These are phyloP conservation scores for Bombus pascuorum DNA, from an alignment of 1,140 invertebrate genomes.

Conservation along the genomic window DNA sequence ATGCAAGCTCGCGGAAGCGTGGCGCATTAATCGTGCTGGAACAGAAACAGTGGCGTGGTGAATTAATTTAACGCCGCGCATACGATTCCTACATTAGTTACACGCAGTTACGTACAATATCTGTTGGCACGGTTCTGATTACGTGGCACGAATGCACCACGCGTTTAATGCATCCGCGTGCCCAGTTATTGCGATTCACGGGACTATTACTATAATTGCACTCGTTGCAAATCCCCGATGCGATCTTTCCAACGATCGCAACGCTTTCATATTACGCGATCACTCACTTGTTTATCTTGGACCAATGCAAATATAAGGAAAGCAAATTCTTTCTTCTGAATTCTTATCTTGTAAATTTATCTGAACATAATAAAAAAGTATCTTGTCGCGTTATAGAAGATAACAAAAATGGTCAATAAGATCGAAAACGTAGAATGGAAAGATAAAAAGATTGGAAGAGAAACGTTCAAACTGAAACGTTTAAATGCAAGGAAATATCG, in stretches of 20 bases:
- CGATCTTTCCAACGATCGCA: neutral
- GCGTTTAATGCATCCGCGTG: slow-evolving; percentile 55
- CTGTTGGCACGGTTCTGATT: slow-evolving; percentile 60
- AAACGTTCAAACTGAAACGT: neutral
- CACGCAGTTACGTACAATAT: slow-evolving; percentile 66
- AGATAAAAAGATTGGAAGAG: neutral
- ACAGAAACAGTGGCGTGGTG: slow-evolving; percentile 56
- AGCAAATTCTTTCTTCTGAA: neutral
- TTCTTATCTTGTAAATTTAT: neutral
- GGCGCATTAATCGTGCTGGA: slow-evolving; percentile 61
- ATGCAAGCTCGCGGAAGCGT: slow-evolving; percentile 28
- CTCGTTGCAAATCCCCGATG: slow-evolving; percentile 48
- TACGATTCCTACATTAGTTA: slow-evolving; percentile 65
- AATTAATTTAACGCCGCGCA: slow-evolving; percentile 62
- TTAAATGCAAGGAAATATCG: neutral
- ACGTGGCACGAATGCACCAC: slow-evolving; percentile 55
- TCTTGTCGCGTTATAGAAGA: no score
- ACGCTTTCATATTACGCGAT: slow-evolving; percentile 36
- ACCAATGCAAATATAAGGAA: neutral
- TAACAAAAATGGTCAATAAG: neutral
- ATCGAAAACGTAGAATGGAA: neutral
- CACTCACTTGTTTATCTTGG: neutral
- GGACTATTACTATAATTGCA: slow-evolving; percentile 62
- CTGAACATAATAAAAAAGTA: neutral
- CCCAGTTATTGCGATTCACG: slow-evolving; percentile 55